phyloP scores from a whole-genome alignment of 2,113 vertebrate genomes.

The Xiphophorus maculatus region DNA sequence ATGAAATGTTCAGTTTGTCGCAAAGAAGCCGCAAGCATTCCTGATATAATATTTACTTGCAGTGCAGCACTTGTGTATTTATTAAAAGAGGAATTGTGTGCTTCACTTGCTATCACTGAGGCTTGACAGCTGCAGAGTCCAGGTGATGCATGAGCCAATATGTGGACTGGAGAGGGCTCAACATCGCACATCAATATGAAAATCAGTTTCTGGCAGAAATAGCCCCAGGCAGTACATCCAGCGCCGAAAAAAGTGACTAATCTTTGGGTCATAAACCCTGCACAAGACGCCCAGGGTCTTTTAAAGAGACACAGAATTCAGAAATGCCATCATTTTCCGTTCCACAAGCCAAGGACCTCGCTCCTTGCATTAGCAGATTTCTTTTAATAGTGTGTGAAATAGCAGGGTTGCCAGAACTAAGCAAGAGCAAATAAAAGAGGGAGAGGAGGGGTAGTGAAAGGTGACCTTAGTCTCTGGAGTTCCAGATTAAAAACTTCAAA shows the following conservation, averaged over 20 bases:
- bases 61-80: conserved; percentile 78
- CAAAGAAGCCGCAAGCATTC: conserved; percentile 36
- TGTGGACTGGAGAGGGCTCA: conserved; percentile 78
- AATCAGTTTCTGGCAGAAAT: conserved; percentile 82
- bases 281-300: conserved; percentile 72
- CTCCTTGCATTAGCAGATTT: conserved; percentile 73
- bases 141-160: conserved; percentile 87
- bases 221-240: conserved; percentile 77
- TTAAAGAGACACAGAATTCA: conserved; percentile 75
- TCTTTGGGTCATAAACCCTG: conserved; percentile 83
- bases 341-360: conserved; percentile 70
- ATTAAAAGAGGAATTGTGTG: conserved; percentile 77
- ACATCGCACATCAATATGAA: conserved; percentile 84
- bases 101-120: conserved; percentile 79
- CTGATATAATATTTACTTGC: conserved; percentile 63
- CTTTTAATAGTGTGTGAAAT: conserved; percentile 83
- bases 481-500: conserved; percentile 80
- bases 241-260: conserved; percentile 79
- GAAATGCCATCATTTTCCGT: conserved; percentile 78
- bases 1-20: conserved; percentile 64
- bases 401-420: conserved; percentile 73
- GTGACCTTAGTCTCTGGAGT: conserved; percentile 79
- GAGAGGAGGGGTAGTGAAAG: conserved; percentile 65
- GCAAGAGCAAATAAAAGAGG: conserved; percentile 76
- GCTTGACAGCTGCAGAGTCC: conserved; percentile 79